Evolutionary conservation across 1,140 invertebrate genomes (phyloP).

Genomic region (Drosophila biarmipes): DNA sequence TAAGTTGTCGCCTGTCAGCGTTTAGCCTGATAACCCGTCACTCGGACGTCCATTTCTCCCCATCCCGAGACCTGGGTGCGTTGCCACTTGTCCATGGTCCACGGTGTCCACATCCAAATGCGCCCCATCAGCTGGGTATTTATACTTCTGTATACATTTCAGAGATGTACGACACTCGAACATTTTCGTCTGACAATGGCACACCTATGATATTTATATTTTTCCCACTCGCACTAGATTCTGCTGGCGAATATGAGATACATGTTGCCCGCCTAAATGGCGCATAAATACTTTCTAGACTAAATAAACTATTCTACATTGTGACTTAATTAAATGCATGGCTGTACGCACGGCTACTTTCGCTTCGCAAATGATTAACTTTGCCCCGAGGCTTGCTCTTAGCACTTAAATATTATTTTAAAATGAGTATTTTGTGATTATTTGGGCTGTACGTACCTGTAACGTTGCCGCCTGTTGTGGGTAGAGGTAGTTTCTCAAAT

Average conservation of each 20-base stretch:
- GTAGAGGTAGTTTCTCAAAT: conserved; percentile 90
- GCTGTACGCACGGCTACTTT: conserved; percentile 13
- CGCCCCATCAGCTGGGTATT: conserved; percentile 31
- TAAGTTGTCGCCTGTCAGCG: conserved; percentile 70
- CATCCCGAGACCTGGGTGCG: conserved; percentile 19
- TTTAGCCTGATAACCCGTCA: conserved; percentile 63
- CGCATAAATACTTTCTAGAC: conserved; percentile 67
- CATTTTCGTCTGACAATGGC: conserved; percentile 40
- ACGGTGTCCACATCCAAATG: conserved; percentile 51
- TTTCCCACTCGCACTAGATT: conserved; percentile 12
- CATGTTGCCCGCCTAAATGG: conserved; percentile 45
- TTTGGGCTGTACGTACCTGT: conserved; percentile 86
- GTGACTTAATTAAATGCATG: conserved; percentile 46
- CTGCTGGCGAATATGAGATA: conserved; percentile 20
- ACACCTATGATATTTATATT: conserved; percentile 27
- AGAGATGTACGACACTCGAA: conserved; percentile 58
- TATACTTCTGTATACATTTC: conserved; percentile 48
- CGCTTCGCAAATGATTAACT: conserved; percentile 25
- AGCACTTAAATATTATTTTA: conserved; percentile 5
- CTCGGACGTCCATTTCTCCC: conserved; percentile 16
- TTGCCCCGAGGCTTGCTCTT: conserved; percentile 10
- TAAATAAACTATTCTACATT: conserved; percentile 58
- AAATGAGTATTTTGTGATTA: background rate
- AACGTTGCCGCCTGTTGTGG: conserved; percentile 89
- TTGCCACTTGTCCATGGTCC: conserved; percentile 64